Base-by-base conservation (phyloP, 2,797 vertebrate genomes). In the Lutra lutra region DNA sequence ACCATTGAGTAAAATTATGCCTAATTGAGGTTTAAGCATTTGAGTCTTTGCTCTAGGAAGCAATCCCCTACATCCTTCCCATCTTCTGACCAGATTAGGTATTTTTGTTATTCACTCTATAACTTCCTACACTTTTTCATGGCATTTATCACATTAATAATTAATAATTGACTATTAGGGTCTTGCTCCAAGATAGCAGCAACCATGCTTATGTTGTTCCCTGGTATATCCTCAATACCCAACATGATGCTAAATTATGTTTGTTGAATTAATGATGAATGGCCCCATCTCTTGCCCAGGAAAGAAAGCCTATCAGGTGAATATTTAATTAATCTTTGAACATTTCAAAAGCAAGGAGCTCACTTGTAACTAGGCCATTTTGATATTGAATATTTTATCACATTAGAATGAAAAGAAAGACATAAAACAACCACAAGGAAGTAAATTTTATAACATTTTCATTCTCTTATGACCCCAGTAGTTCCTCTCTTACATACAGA, bases 401-500 rank as follows among this genome's bases (percentile, higher is more conserved):
- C 38, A 84, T 43, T 92, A 89, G 38, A 83, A 95, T 93, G 20
- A 8, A 89, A 93, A 91, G 21, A 18, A 68, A 95, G 51, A 35
- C 51, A 20, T 29, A 88, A 87, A 70, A 27, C 0, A 35, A 70
- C 2, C 10, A 58, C 29, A 83, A 82, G 17, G 32, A 84, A 96
- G 89, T 64, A 79, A 18, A 54, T 58, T 48, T 86, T 38, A 14
- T 64, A 64, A 62, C 14, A 82, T 78, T 86, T 89, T 94, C 20
- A 78, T 23, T 90, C 56, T 88, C 12, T 58, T 23, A 7, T 43
- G 25, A 20, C 29, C 9, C 43, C 3, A 84, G 5, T 25, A 43
- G 2, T 58, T 86, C 58, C 14, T 20, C 29, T 43, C 32, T 38
- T 70, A 60, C 1, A 21, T 27, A 11, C 6, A 87, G n/a, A 79